Evolutionary conservation across 2,113 vertebrate genomes (phyloP).

Genomic region (Trematocara stigmaticum): DNA sequence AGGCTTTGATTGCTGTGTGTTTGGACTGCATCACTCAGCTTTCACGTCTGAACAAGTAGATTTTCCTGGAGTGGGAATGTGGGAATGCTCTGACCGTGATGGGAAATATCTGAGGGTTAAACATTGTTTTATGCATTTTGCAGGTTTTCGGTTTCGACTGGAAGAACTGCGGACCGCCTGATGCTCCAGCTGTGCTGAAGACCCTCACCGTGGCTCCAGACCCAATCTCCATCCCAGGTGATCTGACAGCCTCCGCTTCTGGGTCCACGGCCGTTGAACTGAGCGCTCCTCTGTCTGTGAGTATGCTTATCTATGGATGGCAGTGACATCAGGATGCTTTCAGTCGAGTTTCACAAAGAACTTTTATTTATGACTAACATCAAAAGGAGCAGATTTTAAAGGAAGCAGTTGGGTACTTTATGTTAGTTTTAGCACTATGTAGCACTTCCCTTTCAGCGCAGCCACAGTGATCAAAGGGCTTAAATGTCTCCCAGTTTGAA

Average conservation of each 20-base stretch:
- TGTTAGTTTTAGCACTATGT: background rate
- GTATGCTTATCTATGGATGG: background rate
- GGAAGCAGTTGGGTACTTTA: background rate
- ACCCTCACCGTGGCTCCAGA: conserved; percentile 63
- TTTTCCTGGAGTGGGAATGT: background rate
- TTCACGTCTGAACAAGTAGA: background rate
- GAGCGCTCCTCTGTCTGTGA: conserved; percentile 59
- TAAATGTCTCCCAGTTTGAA: background rate
- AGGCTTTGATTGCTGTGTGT: background rate
- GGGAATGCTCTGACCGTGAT: background rate
- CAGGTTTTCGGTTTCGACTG: conserved; percentile 65
- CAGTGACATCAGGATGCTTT: background rate
- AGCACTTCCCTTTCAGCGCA: background rate
- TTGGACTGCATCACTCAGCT: background rate
- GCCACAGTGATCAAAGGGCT: background rate
- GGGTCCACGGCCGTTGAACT: conserved; percentile 59
- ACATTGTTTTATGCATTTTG: background rate
- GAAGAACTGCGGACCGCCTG: conserved; percentile 68
- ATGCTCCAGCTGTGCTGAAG: conserved; percentile 62
- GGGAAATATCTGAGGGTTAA: background rate
- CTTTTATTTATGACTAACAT: background rate
- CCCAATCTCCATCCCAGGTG: conserved; percentile 69
- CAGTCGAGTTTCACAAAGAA: background rate
- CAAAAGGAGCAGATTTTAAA: background rate
- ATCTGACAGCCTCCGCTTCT: conserved; percentile 55